A percentile compares a stretch with the other conserved stretches of the same genome.
Conservation (phyloP, 2,113 vertebrate species). For the Sus scrofa region T2T-Sscrofa CM000815.6:107215501-107216000, state of each 20-base stretch:
- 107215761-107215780: not conserved
- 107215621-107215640: not conserved
- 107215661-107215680: not conserved
- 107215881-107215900: not conserved
- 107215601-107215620: not conserved
- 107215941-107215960: not conserved
- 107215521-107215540: not conserved
- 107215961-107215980: not conserved
- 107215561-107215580: not conserved
- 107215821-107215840: not conserved
- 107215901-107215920: not conserved
- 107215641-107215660: not conserved
- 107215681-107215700: not conserved
- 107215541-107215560: not conserved
- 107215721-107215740: not conserved
- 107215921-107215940: not conserved
- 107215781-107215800: not conserved
- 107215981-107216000: not conserved
- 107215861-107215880: not conserved
- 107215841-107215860: not conserved
- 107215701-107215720: not conserved
- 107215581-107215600: not conserved
- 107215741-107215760: rapidly evolving
- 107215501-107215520: constrained; percentile 15
- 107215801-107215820: not conserved